Evolutionary conservation across 2,888 invertebrate genomes (phyloP).

Genomic region (Platerodrilus igneus): DNA sequence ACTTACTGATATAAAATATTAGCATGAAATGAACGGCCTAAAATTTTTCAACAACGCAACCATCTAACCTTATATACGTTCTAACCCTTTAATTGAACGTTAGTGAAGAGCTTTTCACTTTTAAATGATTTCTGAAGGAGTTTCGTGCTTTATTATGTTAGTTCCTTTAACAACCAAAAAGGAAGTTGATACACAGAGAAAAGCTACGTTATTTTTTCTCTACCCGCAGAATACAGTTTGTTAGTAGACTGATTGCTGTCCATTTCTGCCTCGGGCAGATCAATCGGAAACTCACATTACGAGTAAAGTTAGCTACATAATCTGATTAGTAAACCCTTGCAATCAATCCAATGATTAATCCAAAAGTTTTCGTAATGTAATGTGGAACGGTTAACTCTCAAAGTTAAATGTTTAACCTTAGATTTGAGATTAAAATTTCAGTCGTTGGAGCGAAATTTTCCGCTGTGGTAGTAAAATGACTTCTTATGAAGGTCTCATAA

Average conservation of each 20-base stretch:
- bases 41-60: conserved; percentile 9
- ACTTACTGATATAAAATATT: conserved; percentile 3
- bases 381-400: conserved; percentile 16
- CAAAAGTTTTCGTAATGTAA: conserved; percentile 18
- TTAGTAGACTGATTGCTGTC: conserved; percentile 23
- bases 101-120: conserved; percentile 4
- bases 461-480: conserved; percentile 11
- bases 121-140: not conserved
- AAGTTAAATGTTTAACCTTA: conserved; percentile 8
- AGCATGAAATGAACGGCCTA: conserved; percentile 2
- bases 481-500: conserved; percentile 11
- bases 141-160: too few species aligned
- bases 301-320: conserved; percentile 24
- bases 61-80: conserved; percentile 5
- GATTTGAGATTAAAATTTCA: conserved; percentile 8
- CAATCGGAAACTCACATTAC: conserved; percentile 25
- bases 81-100: conserved; percentile 4
- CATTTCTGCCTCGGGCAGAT: conserved; percentile 23
- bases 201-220: conserved; percentile 14
- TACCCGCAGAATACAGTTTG: conserved; percentile 16
- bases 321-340: conserved; percentile 22
- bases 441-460: conserved; percentile 10
- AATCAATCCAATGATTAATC: conserved; percentile 21
- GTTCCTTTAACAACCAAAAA: too few species aligned
- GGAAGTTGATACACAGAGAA: conserved; percentile 15